These are phyloP conservation scores for Falco punctatus DNA, from an alignment of 2,113 vertebrate genomes.

Conservation along the genomic window DNA sequence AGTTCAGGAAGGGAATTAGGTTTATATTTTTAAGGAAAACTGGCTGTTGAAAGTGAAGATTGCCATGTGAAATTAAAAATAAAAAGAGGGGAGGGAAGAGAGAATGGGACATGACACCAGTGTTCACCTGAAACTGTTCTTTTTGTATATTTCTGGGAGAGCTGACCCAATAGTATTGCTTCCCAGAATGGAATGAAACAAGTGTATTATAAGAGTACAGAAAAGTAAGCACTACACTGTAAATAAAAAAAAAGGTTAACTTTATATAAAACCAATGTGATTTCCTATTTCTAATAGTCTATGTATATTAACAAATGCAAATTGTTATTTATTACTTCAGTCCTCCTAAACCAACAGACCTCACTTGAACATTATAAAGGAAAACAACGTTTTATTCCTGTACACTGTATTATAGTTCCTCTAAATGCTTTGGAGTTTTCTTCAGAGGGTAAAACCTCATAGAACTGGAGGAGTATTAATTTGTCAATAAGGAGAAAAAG, in stretches of 20 bases:
- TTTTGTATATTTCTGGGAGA: background rate
- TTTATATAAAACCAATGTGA: background rate
- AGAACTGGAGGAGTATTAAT: background rate
- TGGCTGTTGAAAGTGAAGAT: background rate
- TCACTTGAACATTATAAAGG: background rate
- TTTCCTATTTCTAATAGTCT: background rate
- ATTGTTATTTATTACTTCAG: background rate
- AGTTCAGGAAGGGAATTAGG: background rate
- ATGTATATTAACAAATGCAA: background rate
- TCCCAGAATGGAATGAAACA: background rate
- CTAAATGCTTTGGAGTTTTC: background rate
- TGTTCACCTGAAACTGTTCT: background rate
- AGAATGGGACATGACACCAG: background rate
- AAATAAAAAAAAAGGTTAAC: background rate
- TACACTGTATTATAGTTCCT: background rate
- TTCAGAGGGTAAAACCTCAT: background rate
- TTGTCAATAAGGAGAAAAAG: background rate
- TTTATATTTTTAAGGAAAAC: background rate
- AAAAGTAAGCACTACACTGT: background rate
- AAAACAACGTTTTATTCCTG: background rate
- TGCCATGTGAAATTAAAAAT: background rate
- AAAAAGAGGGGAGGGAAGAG: background rate
- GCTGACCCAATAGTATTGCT: background rate
- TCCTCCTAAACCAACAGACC: background rate
- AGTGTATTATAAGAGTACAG: background rate